Evolutionary conservation across 2,113 vertebrate species (phyloP).

Genomic region (Tylochromis polylepis): DNA sequence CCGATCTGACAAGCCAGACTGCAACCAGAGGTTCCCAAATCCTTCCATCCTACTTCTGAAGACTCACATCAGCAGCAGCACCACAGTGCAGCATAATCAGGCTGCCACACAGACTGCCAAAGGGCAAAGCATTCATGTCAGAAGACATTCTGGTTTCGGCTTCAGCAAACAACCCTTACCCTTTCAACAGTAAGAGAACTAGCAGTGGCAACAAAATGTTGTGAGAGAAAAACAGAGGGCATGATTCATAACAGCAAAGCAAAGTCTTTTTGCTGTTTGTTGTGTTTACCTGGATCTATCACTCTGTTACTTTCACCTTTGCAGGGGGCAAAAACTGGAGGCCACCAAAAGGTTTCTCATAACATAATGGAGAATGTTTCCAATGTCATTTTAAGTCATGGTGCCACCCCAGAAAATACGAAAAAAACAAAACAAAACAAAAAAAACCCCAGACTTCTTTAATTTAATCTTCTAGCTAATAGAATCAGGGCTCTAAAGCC

Average conservation of each 20-base stretch:
- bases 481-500: not conserved
- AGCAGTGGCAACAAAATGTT: conserved; percentile 28
- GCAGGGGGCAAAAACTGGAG: not conserved
- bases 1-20: not conserved
- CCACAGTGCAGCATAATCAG: not conserved
- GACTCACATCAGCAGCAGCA: conserved; percentile 14
- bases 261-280: conserved; percentile 1
- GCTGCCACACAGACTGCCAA: conserved; percentile 45
- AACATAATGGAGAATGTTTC: not conserved
- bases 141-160: conserved; percentile 47
- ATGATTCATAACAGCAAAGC: conserved; percentile 9
- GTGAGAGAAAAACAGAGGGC: conserved; percentile 32
- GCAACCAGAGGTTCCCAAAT: not conserved
- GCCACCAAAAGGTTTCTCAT: not conserved
- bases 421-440: not conserved
- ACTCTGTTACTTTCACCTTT: conserved; percentile 3
- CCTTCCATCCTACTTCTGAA: conserved; percentile 8
- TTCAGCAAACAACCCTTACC: conserved; percentile 50
- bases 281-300: not conserved
- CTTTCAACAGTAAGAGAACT: conserved; percentile 25
- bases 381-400: not conserved
- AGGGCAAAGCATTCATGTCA: conserved; percentile 58
- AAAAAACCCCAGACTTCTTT: not conserved
- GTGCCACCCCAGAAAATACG: not conserved
- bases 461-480: not conserved